Conservation (phyloP, 2,888 invertebrate genomes). For the Subacronicta megacephala region DNA sequence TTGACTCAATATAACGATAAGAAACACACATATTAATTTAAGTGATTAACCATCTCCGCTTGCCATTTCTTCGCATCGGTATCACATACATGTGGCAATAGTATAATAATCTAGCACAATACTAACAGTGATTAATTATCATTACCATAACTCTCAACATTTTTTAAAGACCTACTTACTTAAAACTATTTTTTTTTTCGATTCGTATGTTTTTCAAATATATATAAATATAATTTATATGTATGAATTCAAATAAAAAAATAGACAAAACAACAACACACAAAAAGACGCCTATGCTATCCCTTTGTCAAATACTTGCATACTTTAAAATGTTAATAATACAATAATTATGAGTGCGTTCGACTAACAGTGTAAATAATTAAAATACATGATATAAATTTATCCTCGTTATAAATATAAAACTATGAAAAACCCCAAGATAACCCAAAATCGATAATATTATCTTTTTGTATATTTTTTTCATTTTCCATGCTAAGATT, state of each 20-base stretch:
- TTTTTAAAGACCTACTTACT: slow-evolving; percentile 14
- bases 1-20: slow-evolving; percentile 1
- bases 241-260: neutral
- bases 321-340: no score
- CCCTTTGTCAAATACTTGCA: no score
- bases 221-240: slow-evolving; percentile 1
- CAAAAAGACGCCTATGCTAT: no score
- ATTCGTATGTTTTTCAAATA: neutral
- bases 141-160: slow-evolving; percentile 45
- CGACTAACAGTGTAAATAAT: neutral
- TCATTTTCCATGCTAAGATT: no score
- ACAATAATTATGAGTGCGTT: neutral
- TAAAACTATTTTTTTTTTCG: slow-evolving; percentile 1
- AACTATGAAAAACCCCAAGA: no score
- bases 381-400: neutral
- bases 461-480: no score
- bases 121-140: slow-evolving; percentile 26
- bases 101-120: slow-evolving; percentile 18
- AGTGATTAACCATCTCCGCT: slow-evolving; percentile 8
- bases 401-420: no score
- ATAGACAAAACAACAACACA: neutral
- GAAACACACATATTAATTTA: slow-evolving; percentile 2
- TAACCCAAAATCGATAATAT: no score
- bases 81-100: slow-evolving; percentile 27
- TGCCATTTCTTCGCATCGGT: slow-evolving; percentile 6